Percentiles rank a stretch among this genome's conserved stretches.
phyloP scores from a whole-genome alignment of 64 coral and sea anemone genomes.

The Pocillopora damicornis region DNA sequence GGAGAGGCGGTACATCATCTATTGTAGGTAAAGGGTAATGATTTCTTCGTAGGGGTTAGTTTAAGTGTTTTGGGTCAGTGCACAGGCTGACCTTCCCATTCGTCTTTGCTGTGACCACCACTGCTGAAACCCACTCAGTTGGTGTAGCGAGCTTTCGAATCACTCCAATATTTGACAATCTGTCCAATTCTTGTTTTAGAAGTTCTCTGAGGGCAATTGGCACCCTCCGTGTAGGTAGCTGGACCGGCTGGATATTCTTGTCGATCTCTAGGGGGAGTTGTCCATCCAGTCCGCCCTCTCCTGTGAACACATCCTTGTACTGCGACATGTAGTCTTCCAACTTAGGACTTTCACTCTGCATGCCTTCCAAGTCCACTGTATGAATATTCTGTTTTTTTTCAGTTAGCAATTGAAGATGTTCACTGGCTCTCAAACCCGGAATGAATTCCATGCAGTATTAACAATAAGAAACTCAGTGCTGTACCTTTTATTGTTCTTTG shows the following conservation, averaged over 20 bases:
- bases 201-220: too few species aligned
- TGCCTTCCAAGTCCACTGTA: neutral
- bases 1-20: neutral
- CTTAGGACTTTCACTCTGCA: conserved; percentile 2
- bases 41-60: conserved; percentile 18
- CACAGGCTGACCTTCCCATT: conserved; percentile 20
- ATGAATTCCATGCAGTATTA: neutral
- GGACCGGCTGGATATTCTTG: too few species aligned
- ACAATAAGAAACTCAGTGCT: conserved; percentile 2
- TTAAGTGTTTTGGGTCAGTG: conserved; percentile 37
- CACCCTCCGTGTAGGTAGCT: too few species aligned
- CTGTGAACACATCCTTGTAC: conserved; percentile 2
- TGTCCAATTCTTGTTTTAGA: neutral
- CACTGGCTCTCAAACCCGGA: neutral
- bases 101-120: neutral
- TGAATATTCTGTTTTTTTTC: neutral
- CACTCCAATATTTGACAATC: conserved; percentile 7
- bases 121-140: conserved; percentile 44
- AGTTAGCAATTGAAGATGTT: conserved; percentile 15
- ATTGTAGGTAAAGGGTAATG: conserved; percentile 27
- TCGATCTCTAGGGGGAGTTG: too few species aligned
- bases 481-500: conserved; percentile 22
- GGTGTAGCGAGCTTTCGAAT: neutral
- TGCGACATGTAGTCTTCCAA: neutral
- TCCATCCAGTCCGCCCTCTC: too few species aligned